Evolutionary conservation across 2,797 vertebrate species (phyloP), one percentile per base, ranked within the genome.

Genomic region (Chrosomus eos): DNA sequence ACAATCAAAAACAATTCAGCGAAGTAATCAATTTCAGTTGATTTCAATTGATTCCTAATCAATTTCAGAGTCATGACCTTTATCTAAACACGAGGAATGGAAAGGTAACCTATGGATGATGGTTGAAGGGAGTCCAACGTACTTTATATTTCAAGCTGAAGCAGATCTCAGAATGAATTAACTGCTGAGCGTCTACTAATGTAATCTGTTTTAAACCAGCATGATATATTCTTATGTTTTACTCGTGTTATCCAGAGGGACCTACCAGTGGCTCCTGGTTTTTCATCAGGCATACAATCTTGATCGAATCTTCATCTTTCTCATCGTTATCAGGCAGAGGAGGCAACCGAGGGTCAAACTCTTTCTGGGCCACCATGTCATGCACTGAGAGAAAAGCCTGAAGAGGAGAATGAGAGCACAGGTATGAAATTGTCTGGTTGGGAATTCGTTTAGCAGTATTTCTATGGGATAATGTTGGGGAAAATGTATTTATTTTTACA

Each of bases 251-350:
- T 66, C 38, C 48, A 81, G 31, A 82, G 23, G 76, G 51, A 94
- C 93, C 94, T 87, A 99, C 98, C 95, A 99, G 89, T 0, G 97
- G 97, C 76, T 99, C 97, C 91, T 95, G 95, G 86, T 96, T 98
- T 95, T 98, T 99, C 66, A 98, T 95, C 2, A 99, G 94, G 81
- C 96, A 96, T 87, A 99, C 97, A 80, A 98, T 98, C 94, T 98
- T 98, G 89, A 99, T 94, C 0, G 97, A 97, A 80, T 98, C 97
- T 90, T 98, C 97, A 1, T 97, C 97, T 36, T 97, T 96, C 23
- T 97, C 96, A 26, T 95, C 93, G 7, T 94, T 93, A 76, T 95
- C 96, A 26, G 97, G 96, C 90, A 97, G 91, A 2, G 96, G 95
- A 3, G 96, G 96, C 84, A 99, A 93, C 19, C 92, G 89, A 0